Evolutionary conservation across 2,888 invertebrate species (phyloP), one percentile per base, ranked within the genome.

Genomic region (Hyppa rectilinea): DNA sequence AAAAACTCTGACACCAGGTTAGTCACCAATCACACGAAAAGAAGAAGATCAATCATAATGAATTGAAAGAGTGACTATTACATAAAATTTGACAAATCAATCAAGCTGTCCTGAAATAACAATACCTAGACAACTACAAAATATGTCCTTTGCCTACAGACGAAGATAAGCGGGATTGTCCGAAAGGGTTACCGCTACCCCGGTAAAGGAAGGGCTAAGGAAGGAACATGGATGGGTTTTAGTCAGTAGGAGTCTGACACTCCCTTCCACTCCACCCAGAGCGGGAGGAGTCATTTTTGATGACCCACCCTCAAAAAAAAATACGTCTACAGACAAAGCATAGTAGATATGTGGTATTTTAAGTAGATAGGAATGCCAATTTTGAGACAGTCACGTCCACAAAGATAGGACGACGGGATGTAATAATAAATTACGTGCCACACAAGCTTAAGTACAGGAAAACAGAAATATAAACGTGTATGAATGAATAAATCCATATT

Each of bases 371-470:
- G n/a, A n/a, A n/a, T n/a, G n/a, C n/a, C 9, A 38, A 55, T 53
- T 43, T 40, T n/a, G 17, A 23, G 4, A 69, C 14, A 17, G 53
- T 40, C 75, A 59, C 47, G 20, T 31, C n/a, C 26, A 58, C 14
- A 2, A 1, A n/a, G 17, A 20, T 7, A 45, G 2, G 12, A 43
- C 29, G 29, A 43, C 60, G 2, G 40, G 23, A 38, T 47, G 36
- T 26, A 65, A 47, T 78, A 78, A 50, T 61, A 58, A 58, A 62
- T 62, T 38, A 66, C 36, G 26, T 53, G 40, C 10, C 43, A 47
- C 34, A 40, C 17, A n/a, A 31, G 12, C 3, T 20, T 14, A 12
- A 53, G 26, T 50, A 66, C 26, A 38, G 12, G 23, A 40, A 69
- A 75, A 50, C 40, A 29, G 20, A 63, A 36, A 43, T 40, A 45